These are phyloP conservation scores for Brachylomia viminalis DNA, from an alignment of 2,888 invertebrate species.

Conservation along the genomic window DNA sequence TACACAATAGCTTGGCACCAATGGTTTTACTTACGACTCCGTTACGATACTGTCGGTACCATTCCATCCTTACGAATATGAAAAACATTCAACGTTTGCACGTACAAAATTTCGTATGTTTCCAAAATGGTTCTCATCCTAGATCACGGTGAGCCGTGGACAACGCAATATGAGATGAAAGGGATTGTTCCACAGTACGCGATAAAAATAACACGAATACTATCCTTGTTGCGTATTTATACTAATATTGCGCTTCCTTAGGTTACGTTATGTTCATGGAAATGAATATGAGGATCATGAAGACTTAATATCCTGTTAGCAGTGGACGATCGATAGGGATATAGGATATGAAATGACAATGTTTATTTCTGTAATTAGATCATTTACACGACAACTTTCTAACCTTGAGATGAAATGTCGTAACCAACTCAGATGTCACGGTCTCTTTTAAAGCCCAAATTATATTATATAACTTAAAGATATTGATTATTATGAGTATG, in stretches of 20 bases:
- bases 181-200: slow-evolving; percentile 74
- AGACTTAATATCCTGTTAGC: too few species aligned
- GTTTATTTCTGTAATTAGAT: background rate
- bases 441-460: too few species aligned
- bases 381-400: too few species aligned
- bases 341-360: background rate
- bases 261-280: background rate
- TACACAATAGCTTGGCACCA: too few species aligned
- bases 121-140: slow-evolving; percentile 67
- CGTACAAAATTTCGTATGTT: slow-evolving; percentile 55
- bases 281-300: background rate
- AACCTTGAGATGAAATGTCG: too few species aligned
- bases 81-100: background rate
- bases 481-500: background rate
- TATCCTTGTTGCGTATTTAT: slow-evolving; percentile 55
- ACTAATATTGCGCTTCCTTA: slow-evolving; percentile 47
- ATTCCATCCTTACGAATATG: too few species aligned
- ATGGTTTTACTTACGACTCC: too few species aligned
- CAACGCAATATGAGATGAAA: slow-evolving; percentile 81
- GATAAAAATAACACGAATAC: slow-evolving; percentile 70
- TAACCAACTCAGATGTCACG: too few species aligned
- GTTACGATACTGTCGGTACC: too few species aligned
- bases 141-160: slow-evolving; percentile 75
- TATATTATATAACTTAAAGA: background rate
- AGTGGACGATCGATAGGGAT: background rate